phyloP scores from a whole-genome alignment of 2,888 invertebrate genomes.

The Creontiades dilutus region DNA sequence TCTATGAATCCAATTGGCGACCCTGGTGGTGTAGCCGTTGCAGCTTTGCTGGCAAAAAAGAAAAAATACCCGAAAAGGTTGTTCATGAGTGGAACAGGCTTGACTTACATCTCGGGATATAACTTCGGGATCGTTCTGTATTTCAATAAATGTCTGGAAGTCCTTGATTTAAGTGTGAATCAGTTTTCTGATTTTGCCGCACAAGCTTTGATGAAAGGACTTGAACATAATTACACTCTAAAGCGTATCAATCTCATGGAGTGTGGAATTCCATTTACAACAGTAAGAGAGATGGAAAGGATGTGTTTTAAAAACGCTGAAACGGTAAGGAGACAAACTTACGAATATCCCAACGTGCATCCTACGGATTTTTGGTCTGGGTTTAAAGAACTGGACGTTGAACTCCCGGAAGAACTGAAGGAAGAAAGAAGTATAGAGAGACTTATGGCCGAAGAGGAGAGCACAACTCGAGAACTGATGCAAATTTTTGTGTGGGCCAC shows the following conservation, averaged over 20 bases:
- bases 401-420: background rate
- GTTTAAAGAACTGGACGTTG: slow-evolving; percentile 42
- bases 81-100: slow-evolving; percentile 55
- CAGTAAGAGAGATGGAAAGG: slow-evolving; percentile 56
- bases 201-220: slow-evolving; percentile 46
- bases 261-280: slow-evolving; percentile 64
- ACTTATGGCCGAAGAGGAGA: background rate
- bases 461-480: background rate
- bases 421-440: background rate
- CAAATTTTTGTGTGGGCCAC: slow-evolving; percentile 59
- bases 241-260: slow-evolving; percentile 63
- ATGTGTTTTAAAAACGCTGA: slow-evolving; percentile 60
- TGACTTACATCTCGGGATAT: slow-evolving; percentile 48
- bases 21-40: slow-evolving; percentile 53
- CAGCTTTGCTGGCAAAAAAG: slow-evolving; percentile 53
- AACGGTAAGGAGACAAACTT: background rate
- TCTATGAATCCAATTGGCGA: slow-evolving; percentile 63
- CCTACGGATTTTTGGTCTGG: slow-evolving; percentile 51
- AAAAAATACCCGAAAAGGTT: slow-evolving; percentile 40
- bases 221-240: slow-evolving; percentile 60
- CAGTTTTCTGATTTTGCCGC: slow-evolving; percentile 60
- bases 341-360: slow-evolving; percentile 24
- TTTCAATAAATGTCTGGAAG: slow-evolving; percentile 64
- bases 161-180: slow-evolving; percentile 64
- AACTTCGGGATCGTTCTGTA: slow-evolving; percentile 60